These are phyloP conservation scores for Ranitomeya variabilis DNA, from an alignment of 2,113 vertebrate genomes.

Conservation along the genomic window DNA sequence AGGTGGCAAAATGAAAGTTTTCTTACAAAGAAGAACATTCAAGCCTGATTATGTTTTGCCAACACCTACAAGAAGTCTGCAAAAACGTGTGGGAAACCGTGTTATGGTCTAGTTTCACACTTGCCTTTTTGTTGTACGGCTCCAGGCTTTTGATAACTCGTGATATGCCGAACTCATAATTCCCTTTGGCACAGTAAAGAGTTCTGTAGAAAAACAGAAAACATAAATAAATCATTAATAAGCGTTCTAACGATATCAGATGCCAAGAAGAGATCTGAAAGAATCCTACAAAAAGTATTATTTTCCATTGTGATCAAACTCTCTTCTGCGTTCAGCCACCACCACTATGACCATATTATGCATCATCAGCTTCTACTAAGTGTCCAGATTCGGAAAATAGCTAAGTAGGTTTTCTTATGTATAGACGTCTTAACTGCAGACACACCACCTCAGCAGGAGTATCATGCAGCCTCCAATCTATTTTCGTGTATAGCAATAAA, in stretches of 20 bases:
- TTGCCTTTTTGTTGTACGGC: conserved; percentile 91
- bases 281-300: not conserved
- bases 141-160: conserved; percentile 96
- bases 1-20: no score
- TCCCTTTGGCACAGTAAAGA: conserved; percentile 93
- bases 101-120: conserved; percentile 6
- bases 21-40: no score
- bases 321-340: not conserved
- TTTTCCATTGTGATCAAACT: not conserved
- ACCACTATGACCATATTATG: not conserved
- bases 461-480: not conserved
- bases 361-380: no score
- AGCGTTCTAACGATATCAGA: not conserved
- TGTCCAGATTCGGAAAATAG: no score
- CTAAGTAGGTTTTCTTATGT: not conserved
- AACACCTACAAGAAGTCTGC: no score
- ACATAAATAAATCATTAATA: conserved; percentile 15
- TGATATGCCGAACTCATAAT: conserved; percentile 96
- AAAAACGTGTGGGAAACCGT: no score
- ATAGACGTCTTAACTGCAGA: not conserved
- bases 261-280: not conserved
- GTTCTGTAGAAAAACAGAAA: conserved; percentile 70
- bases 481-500: not conserved
- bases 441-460: not conserved
- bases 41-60: no score